phyloP scores from a whole-genome alignment of 2,888 invertebrate genomes.

The Tridacna gigas region DNA sequence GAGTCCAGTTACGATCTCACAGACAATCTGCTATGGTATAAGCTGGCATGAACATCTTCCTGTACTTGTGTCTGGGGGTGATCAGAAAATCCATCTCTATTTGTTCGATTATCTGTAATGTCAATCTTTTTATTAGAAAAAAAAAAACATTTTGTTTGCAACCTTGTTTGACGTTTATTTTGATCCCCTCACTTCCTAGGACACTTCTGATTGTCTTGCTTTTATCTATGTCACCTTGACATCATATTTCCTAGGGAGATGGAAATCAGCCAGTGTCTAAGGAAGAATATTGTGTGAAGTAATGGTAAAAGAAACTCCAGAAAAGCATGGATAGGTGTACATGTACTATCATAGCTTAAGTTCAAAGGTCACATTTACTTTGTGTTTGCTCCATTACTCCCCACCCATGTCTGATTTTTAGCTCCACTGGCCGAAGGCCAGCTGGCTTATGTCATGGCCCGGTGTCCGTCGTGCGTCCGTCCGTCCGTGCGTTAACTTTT shows the following conservation, averaged over 20 bases:
- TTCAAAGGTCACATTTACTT: too few species aligned
- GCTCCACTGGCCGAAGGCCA: too few species aligned
- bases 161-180: not conserved
- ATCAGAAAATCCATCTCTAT: conserved; percentile 79
- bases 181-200: not conserved
- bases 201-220: not conserved
- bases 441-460: too few species aligned
- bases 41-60: conserved; percentile 81
- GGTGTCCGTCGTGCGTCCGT: too few species aligned
- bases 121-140: not conserved
- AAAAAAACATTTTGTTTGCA: not conserved
- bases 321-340: too few species aligned
- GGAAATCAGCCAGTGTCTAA: not conserved
- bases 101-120: conserved; percentile 48
- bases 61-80: conserved; percentile 81
- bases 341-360: too few species aligned
- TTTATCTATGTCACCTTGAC: not conserved
- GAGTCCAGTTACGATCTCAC: conserved; percentile 72
- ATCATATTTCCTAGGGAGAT: not conserved
- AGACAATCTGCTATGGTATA: conserved; percentile 75
- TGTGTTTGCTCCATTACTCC: too few species aligned
- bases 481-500: too few species aligned
- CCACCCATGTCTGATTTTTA: too few species aligned
- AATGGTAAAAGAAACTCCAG: not conserved
- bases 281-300: not conserved